Base-by-base conservation (phyloP, 1,140 invertebrate species). In the Caerostris darwini region DNA sequence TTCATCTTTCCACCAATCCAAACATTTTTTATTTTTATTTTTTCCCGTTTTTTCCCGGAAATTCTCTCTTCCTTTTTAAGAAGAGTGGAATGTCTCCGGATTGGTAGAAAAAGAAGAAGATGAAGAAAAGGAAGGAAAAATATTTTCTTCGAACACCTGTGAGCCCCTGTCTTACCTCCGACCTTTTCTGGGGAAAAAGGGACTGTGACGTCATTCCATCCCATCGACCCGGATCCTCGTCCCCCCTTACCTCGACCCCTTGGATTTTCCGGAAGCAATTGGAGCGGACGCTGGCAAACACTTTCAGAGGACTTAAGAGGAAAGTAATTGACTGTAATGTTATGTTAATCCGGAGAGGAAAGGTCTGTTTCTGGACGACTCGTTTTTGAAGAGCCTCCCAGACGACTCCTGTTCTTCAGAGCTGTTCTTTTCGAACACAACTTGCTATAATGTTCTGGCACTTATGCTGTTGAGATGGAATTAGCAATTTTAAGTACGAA, bases 111-210 rank as follows among this genome's bases (percentile, higher is more conserved):
- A 34, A 34, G 34, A 64, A 64, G 61, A 17, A 17, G 61, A 17
- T 2, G 61, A 17, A 17, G 61, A 17, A 10, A 17, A 17, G 7
- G 61, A 64, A 1, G 5, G 67, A 6, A 71, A 71, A n/a, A n/a
- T 71, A 71, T 71, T 17, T 71, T n/a, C 19, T 58, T 85, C 17
- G 82, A 58, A 85, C 82, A 85, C 82, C 82, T 85, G 82, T 85
- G 56, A 85, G 53, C 14, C 50, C 53, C 82, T 2, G 14, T 17
- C 53, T 85, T 85, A 85, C 82, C 82, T 58, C 82, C 82, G 82
- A 85, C 82, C 82, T 85, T 85, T 85, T n/a, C 12, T 4, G 54
- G 14, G 12, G 82, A 58, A 8, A 5, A 19, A 56, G 19, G 82
- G 14, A 19, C 12, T 0, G 56, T 85, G 82, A 85, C 82, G 82